Percentiles rank a stretch among this genome's conserved stretches.
phyloP scores from a whole-genome alignment of 2,888 invertebrate species.

The Frankliniella intonsa region DNA sequence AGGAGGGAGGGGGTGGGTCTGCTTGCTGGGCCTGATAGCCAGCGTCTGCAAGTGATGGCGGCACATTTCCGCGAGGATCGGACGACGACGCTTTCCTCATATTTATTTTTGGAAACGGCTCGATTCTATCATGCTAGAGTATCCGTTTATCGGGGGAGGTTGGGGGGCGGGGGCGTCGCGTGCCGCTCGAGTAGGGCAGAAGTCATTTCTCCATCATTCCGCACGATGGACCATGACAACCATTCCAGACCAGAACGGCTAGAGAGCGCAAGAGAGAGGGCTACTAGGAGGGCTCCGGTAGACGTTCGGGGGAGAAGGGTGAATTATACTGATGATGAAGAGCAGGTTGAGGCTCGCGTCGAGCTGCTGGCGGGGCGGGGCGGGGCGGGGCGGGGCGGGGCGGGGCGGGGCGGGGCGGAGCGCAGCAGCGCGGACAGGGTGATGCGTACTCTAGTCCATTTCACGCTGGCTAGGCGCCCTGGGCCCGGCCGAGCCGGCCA shows the following conservation, averaged over 20 bases:
- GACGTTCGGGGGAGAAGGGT: not conserved
- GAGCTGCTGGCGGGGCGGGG: not conserved
- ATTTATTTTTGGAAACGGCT: not conserved
- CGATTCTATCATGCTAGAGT: conserved; percentile 16
- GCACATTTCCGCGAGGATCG: not conserved
- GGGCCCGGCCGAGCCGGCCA: too few species aligned
- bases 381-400: not conserved
- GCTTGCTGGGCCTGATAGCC: too few species aligned
- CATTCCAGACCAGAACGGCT: not conserved
- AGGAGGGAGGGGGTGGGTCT: too few species aligned
- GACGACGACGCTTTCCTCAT: not conserved
- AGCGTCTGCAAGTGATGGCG: conserved; percentile 7
- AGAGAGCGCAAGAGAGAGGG: not conserved
- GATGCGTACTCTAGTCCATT: too few species aligned
- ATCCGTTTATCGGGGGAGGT: conserved; percentile 4
- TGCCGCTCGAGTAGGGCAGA: not conserved
- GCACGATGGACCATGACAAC: conserved; percentile 12
- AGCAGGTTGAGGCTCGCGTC: too few species aligned
- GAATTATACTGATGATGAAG: not conserved
- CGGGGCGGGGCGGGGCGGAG: not conserved
- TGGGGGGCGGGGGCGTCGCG: not conserved
- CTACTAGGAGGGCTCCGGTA: not conserved
- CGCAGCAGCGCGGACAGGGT: too few species aligned
- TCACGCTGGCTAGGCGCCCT: too few species aligned
- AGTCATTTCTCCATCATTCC: conserved; percentile 22